phyloP scores from a whole-genome alignment of 2,888 invertebrate species.

The Melipona beecheii region DNA sequence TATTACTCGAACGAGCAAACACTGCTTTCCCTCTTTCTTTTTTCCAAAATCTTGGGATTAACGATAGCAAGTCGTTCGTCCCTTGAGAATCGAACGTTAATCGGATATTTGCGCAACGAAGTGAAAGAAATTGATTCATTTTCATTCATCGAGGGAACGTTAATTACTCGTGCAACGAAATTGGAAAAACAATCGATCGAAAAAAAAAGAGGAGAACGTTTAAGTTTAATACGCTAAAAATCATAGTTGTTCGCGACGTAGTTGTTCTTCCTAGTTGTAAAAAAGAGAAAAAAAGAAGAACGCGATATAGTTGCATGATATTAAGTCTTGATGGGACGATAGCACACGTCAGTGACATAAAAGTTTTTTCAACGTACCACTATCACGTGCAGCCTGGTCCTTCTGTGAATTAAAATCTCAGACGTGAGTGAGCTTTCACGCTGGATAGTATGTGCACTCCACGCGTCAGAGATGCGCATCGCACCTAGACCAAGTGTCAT shows the following conservation, averaged over 20 bases:
- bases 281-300: slow-evolving; percentile 18
- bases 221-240: neutral
- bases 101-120: too few relatives aligned
- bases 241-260: too few relatives aligned
- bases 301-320: slow-evolving; percentile 36
- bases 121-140: too few relatives aligned
- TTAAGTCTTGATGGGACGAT: slow-evolving; percentile 45
- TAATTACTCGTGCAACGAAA: too few relatives aligned
- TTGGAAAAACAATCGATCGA: too few relatives aligned
- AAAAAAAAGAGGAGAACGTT: neutral
- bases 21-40: neutral
- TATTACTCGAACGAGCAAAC: neutral
- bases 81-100: too few relatives aligned
- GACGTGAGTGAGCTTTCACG: slow-evolving; percentile 55
- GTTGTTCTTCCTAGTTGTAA: neutral
- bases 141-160: too few relatives aligned
- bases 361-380: slow-evolving; percentile 39
- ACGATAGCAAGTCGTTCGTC: too few relatives aligned
- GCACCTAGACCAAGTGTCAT: slow-evolving; percentile 58
- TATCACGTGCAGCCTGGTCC: slow-evolving; percentile 41
- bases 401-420: slow-evolving; percentile 67
- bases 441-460: slow-evolving; percentile 38
- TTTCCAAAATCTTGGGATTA: too few relatives aligned
- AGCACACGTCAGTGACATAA: slow-evolving; percentile 39
- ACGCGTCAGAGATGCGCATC: slow-evolving; percentile 47